Conservation (phyloP, 2,797 vertebrate genomes). For the Manis javanica region DNA sequence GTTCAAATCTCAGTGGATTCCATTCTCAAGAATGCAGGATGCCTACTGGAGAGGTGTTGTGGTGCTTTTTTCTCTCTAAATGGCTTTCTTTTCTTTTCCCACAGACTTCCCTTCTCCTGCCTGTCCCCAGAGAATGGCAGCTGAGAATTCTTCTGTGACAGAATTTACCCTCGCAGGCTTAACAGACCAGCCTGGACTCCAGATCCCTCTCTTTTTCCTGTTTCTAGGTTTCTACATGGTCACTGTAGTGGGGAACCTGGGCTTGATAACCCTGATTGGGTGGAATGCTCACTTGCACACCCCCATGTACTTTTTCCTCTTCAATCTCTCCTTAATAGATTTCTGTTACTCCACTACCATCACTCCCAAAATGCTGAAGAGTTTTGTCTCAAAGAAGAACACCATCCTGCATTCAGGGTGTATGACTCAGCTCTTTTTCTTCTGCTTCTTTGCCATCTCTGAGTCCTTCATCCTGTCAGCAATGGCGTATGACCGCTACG, state of each 20-base stretch:
- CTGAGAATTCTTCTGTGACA: slow-evolving; percentile 60
- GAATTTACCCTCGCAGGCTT: slow-evolving; percentile 57
- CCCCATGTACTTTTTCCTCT: slow-evolving; percentile 78
- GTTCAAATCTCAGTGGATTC: background rate
- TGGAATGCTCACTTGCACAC: slow-evolving; percentile 56
- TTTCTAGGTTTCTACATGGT: slow-evolving; percentile 54
- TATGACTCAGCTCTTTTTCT: slow-evolving; percentile 74
- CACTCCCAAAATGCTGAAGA: slow-evolving; percentile 76
- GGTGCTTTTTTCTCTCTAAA: background rate
- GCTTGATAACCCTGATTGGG: slow-evolving; percentile 67
- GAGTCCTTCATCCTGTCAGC: slow-evolving; percentile 79
- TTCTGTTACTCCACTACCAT: slow-evolving; percentile 72
- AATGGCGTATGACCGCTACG: slow-evolving; percentile 76
- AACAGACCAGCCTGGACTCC: background rate
- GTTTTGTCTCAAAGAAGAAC: slow-evolving; percentile 70
- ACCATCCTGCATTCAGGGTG: slow-evolving; percentile 62
- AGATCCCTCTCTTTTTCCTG: slow-evolving; percentile 47
- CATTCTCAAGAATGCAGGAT: background rate
- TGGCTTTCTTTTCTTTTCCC: background rate
- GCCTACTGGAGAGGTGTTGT: background rate
- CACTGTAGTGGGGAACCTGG: slow-evolving; percentile 59
- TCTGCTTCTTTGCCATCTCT: slow-evolving; percentile 74
- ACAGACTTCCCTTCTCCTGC: background rate
- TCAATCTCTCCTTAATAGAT: slow-evolving; percentile 75
- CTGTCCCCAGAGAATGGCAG: background rate